phyloP scores from a whole-genome alignment of 2,797 vertebrate genomes.

The Sandelia bainsii region DNA sequence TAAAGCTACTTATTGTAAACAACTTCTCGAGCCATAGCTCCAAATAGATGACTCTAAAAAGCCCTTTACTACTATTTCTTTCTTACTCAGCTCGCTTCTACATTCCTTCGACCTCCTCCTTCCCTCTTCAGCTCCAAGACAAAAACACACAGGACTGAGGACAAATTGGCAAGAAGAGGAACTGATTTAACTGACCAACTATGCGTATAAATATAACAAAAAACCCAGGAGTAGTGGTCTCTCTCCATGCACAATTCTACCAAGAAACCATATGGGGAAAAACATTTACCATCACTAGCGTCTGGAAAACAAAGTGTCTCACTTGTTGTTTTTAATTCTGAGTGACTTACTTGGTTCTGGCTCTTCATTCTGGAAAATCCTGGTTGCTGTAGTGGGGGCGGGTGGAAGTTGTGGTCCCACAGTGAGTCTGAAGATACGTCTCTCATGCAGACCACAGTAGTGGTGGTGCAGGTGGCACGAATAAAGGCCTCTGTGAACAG shows the following conservation, averaged over 20 bases:
- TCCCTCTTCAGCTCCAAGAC: slow-evolving; percentile 55
- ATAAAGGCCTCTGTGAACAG: slow-evolving; percentile 90
- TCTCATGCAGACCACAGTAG: slow-evolving; percentile 95
- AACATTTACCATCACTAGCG: slow-evolving; percentile 12
- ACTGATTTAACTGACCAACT: slow-evolving; percentile 77
- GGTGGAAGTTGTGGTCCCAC: slow-evolving; percentile 79
- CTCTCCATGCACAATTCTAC: neutral
- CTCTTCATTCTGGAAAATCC: slow-evolving; percentile 51
- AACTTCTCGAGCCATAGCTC: slow-evolving; percentile 20
- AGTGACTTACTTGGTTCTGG: slow-evolving; percentile 72
- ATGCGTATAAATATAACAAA: slow-evolving; percentile 71
- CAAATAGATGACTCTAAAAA: slow-evolving; percentile 10
- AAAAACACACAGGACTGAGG: slow-evolving; percentile 64
- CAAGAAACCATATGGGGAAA: slow-evolving; percentile 33
- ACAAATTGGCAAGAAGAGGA: slow-evolving; percentile 65
- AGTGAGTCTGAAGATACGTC: slow-evolving; percentile 89
- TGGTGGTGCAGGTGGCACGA: slow-evolving; percentile 97
- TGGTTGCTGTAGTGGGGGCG: slow-evolving; percentile 36
- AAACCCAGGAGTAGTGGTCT: slow-evolving; percentile 31
- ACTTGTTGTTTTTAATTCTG: neutral
- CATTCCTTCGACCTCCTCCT: slow-evolving; percentile 62
- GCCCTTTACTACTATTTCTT: slow-evolving; percentile 10
- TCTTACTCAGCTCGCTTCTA: slow-evolving; percentile 25
- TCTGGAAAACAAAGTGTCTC: slow-evolving; percentile 42
- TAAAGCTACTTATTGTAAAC: slow-evolving; percentile 53